Evolutionary conservation across 2,113 vertebrate genomes (phyloP).

Genomic region (Albula goreensis): DNA sequence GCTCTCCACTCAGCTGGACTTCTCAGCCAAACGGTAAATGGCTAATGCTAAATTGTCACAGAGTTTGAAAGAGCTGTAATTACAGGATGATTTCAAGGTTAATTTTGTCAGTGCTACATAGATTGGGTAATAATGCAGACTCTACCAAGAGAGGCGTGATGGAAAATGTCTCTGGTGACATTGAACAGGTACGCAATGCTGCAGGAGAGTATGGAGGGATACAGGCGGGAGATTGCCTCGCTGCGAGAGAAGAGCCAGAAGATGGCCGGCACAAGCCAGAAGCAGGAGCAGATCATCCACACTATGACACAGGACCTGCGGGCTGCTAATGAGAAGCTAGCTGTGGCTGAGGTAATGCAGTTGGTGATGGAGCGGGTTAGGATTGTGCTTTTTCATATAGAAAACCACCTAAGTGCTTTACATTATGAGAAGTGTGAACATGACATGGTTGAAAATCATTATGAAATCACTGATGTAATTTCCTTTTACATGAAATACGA

Average conservation of each 20-base stretch:
- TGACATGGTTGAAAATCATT: too few species aligned
- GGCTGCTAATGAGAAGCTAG: slow-evolving; percentile 85
- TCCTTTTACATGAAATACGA: too few species aligned
- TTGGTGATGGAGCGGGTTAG: neutral
- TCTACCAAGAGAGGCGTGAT: neutral
- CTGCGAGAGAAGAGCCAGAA: slow-evolving; percentile 86
- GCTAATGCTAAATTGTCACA: too few species aligned
- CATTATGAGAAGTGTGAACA: too few species aligned
- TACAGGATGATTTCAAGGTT: too few species aligned
- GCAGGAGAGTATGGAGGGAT: slow-evolving; percentile 87
- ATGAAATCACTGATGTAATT: too few species aligned
- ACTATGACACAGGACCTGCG: slow-evolving; percentile 91
- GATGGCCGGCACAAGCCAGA: slow-evolving; percentile 80
- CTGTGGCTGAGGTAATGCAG: slow-evolving; percentile 83
- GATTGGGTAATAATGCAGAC: too few species aligned
- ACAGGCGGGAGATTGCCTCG: slow-evolving; percentile 84
- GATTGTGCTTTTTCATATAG: neutral
- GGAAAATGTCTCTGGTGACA: neutral
- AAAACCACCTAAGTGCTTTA: too few species aligned
- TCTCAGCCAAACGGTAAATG: slow-evolving; percentile 86
- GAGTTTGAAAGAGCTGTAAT: too few species aligned
- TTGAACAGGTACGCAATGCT: slow-evolving; percentile 87
- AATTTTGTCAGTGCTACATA: too few species aligned
- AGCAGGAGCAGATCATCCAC: slow-evolving; percentile 89
- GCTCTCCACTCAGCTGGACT: slow-evolving; percentile 89